Conservation (phyloP, 2,113 vertebrate species). For the Mormyrus lacerda region DNA sequence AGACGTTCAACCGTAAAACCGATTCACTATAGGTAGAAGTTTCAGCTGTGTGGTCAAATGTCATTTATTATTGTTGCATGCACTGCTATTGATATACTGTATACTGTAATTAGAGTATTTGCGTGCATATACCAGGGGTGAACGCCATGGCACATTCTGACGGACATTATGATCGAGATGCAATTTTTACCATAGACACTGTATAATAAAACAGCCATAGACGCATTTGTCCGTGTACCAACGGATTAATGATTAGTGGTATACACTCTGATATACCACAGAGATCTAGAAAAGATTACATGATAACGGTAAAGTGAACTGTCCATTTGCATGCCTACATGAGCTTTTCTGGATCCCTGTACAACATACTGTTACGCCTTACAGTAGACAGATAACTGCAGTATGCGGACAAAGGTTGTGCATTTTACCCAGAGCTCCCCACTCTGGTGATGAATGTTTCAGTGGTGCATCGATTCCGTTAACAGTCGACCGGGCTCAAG, state of each 20-base stretch:
- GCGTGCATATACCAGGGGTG: neutral
- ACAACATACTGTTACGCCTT: neutral
- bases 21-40: neutral
- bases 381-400: neutral
- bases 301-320: neutral
- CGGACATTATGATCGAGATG: neutral
- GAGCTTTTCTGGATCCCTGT: neutral
- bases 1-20: too few relatives aligned
- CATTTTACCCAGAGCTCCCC: neutral
- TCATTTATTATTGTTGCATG: neutral
- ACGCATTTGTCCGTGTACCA: neutral
- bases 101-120: neutral
- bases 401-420: neutral
- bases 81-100: neutral
- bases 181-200: neutral
- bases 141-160: neutral
- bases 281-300: neutral
- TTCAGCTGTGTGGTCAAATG: neutral
- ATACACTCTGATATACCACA: neutral
- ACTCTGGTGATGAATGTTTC: neutral
- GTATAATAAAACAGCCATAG: neutral
- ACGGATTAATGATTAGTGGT: neutral
- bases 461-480: conserved; percentile 32
- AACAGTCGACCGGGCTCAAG: conserved; percentile 55
- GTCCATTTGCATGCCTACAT: neutral